Evolutionary conservation across 2,888 invertebrate species (phyloP), one percentile per base, ranked within the genome.

Genomic region (Leptinotarsa peninsularis): DNA sequence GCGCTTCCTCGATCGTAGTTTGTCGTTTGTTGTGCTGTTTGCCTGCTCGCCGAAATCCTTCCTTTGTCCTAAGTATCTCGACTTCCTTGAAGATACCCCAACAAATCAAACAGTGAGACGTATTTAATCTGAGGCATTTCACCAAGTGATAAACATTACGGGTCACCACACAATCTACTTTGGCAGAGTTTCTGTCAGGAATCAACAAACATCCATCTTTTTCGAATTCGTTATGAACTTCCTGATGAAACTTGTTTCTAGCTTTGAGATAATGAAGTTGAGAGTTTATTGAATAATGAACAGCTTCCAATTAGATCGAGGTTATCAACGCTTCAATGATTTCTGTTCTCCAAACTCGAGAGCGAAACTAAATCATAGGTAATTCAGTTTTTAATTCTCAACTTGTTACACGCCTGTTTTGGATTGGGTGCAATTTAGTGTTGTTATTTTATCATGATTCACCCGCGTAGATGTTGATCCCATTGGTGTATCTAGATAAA

Each of bases 1-100:
- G 66, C 49, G 33, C 21, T 43, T 43, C 54, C 75, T 82, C 84
- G 84, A 86, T 86, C 86, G 84, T 84, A 85, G 85, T 86, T 86
- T 85, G 84, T 82, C 85, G 86, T 86, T 86, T 85, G 86, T 86
- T 86, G 85, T 84, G 84, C 83, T 84, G 85, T 83, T 82, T 79
- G 80, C 82, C 82, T 82, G 81, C 80, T 82, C 82, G 80, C 81
- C 75, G 75, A 73, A 71, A 76, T 75, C 63, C 72, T 77, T 77
- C 79, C 80, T 79, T 79, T 77, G 78, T 77, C 74, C 74, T 66
- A 67, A 71, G 71, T 74, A 60, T n/a, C 14, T 75, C 66, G 74
- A 77, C 73, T 80, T 68, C 63, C 73, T 71, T 54, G 67, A 76
- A 75, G 73, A 74, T 67, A 56, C 75, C 67, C 60, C 66, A 79